Evolutionary conservation across 2,113 vertebrate genomes (phyloP).

Genomic region (Garra rufa): DNA sequence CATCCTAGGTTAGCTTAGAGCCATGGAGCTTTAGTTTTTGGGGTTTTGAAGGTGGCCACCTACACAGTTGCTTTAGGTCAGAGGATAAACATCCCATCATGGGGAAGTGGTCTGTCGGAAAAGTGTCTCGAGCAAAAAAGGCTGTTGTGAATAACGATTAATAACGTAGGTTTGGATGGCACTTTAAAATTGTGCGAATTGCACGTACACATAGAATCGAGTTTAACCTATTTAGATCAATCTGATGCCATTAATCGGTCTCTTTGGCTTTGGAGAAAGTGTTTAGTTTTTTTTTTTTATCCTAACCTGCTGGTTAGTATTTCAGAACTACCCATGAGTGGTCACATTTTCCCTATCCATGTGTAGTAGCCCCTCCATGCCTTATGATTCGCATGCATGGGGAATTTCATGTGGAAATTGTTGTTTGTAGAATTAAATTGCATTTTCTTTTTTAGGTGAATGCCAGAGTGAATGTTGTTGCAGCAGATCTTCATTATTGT

Average conservation of each 20-base stretch:
- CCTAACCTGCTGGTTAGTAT: slow-evolving; percentile 13
- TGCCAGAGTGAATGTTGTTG: slow-evolving; percentile 78
- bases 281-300: slow-evolving; percentile 13
- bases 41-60: slow-evolving; percentile 7
- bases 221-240: neutral
- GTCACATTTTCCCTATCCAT: slow-evolving; percentile 16
- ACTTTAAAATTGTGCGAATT: slow-evolving; percentile 20
- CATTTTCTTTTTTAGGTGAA: slow-evolving; percentile 83
- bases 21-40: neutral
- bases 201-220: neutral
- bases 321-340: slow-evolving; percentile 25
- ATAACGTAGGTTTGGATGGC: slow-evolving; percentile 18
- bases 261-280: slow-evolving; percentile 30
- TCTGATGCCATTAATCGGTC: slow-evolving; percentile 4
- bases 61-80: slow-evolving; percentile 4
- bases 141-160: neutral
- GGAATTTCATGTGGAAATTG: slow-evolving; percentile 62
- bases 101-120: slow-evolving; percentile 40
- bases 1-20: neutral
- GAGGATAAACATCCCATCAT: slow-evolving; percentile 37
- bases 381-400: slow-evolving; percentile 50
- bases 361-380: slow-evolving; percentile 27
- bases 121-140: slow-evolving; percentile 2
- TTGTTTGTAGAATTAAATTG: slow-evolving; percentile 80
- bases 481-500: slow-evolving; percentile 78